A percentile compares a stretch with the other conserved stretches of the same genome.
phyloP scores from a whole-genome alignment of 2,113 vertebrate genomes.

The Colaptes auratus region DNA sequence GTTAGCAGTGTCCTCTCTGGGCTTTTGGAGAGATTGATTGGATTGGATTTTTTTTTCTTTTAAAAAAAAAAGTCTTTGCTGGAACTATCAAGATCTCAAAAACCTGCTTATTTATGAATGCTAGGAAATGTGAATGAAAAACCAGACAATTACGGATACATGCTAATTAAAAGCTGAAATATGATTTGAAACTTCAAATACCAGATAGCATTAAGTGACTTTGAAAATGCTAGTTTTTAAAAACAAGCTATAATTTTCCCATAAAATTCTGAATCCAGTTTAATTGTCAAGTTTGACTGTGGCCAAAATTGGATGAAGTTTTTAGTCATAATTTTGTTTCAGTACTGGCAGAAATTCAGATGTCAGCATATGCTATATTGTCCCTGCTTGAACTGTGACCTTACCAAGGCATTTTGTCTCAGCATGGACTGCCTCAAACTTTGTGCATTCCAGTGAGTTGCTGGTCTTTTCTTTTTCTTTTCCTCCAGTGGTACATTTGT shows the following conservation, averaged over 20 bases:
- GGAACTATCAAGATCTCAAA: not conserved
- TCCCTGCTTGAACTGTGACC: constrained; percentile 53
- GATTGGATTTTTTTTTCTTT: not conserved
- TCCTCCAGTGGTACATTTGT: not conserved
- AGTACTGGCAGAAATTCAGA: not conserved
- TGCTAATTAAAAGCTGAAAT: not conserved
- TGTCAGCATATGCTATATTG: not conserved
- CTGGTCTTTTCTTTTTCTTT: not conserved
- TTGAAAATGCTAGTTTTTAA: not conserved
- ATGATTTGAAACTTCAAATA: not conserved
- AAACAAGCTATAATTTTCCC: not conserved
- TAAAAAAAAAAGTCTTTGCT: not conserved
- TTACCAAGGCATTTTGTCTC: not conserved
- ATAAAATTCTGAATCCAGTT: not conserved
- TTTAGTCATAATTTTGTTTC: not conserved
- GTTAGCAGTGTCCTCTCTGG: not conserved
- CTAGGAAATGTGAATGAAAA: not conserved
- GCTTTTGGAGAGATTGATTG: not conserved
- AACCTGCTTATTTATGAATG: not conserved
- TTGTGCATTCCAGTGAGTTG: not conserved
- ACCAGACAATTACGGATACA: not conserved
- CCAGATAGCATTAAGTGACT: not conserved
- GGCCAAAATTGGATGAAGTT: not conserved
- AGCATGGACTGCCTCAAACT: not conserved
- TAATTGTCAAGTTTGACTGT: not conserved